Base-by-base conservation (phyloP, 2,888 invertebrate species). In the Chorisops tibialis region DNA sequence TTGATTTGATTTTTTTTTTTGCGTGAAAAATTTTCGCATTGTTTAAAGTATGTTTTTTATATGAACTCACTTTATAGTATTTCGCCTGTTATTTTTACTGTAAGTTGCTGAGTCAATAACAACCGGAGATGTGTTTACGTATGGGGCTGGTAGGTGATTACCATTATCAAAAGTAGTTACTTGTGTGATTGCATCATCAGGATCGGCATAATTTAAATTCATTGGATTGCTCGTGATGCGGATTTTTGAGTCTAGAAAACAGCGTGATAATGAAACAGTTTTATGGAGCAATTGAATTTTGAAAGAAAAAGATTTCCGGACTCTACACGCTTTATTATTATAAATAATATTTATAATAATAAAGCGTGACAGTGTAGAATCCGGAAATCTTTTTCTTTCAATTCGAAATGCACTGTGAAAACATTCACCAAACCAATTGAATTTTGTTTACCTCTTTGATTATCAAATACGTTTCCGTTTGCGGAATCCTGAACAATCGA, bases 171-270 rank as follows among this genome's bases (percentile, higher is more conserved):
- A 89, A 68, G 88, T 87, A 63, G 87, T 86, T 58, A 84, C 83
- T 77, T 83, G 81, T 12, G 76, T 75, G 60, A 82, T 81, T 7
- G 84, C 83, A 73, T 86, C 85, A 38, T 85, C 85, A 0, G 86
- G 86, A 68, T 85, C 85, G 18, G 83, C 83, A 73, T 87, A 88
- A 75, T 85, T 87, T 71, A 81, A 81, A 75, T 82, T 87, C 68
- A 91, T 81, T 0, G 91, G 91, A 77, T 91, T 91, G 63, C 85
- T 82, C 21, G 90, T 91, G 68, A 92, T 91, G 63, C 91, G 81
- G 79, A 91, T 89, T 63, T 73, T 72, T 11, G 76, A 74, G 68
- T 78, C 79, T 76, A 59, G 0, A 66, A 54, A 39, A 1, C 2
- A 30, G 30, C 22, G 9, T 21, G n/a, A 58, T 21, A 51, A 9